Evolutionary conservation across 2,888 invertebrate genomes (phyloP).

Genomic region (Theodoxus fluviatilis): DNA sequence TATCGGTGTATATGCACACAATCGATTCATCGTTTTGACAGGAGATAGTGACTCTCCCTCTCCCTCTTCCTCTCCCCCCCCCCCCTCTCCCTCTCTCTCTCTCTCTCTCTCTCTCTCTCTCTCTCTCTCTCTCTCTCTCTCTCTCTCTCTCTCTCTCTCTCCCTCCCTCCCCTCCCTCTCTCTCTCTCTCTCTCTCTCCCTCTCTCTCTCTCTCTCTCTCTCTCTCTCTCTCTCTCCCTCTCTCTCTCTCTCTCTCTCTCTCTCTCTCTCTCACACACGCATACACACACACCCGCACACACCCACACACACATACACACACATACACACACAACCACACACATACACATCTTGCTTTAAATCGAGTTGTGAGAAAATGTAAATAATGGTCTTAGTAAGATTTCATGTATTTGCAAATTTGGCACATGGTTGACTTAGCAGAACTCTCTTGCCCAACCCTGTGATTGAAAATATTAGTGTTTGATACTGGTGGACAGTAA

Average conservation of each 20-base stretch:
- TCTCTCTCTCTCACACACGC: neutral
- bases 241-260: neutral
- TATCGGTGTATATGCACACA: too few relatives aligned
- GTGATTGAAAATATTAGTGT: too few relatives aligned
- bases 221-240: neutral
- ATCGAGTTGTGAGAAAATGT: too few relatives aligned
- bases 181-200: conserved; percentile 6
- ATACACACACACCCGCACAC: neutral
- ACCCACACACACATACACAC: neutral
- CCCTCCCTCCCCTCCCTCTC: neutral
- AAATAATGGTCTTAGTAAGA: too few relatives aligned
- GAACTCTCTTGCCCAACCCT: too few relatives aligned
- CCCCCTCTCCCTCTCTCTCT: neutral
- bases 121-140: neutral
- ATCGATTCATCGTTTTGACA: neutral
- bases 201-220: neutral
- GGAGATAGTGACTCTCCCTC: neutral
- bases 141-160: neutral
- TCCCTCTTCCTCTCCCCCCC: conserved; percentile 1
- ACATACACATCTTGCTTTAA: neutral
- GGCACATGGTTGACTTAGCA: too few relatives aligned
- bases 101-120: conserved; percentile 5
- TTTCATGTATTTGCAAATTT: too few relatives aligned
- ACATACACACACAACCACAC: conserved; percentile 14
- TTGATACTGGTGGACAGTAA: too few relatives aligned